Conservation (phyloP, 1,140 invertebrate species). For the Brachionus koreanus region DNA sequence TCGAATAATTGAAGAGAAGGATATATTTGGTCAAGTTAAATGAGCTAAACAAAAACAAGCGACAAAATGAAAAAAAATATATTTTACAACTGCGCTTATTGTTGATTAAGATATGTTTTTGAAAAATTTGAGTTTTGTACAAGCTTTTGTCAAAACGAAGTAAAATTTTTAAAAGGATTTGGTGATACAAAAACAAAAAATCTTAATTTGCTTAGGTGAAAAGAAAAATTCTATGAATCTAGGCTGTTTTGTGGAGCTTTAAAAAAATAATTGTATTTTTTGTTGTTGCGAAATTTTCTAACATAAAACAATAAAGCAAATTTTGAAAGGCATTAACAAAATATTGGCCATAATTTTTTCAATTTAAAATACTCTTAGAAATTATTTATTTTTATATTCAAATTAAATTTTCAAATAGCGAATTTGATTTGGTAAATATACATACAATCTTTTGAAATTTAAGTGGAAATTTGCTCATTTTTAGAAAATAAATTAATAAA, state of each 20-base stretch:
- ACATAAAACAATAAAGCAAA: not conserved
- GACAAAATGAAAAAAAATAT: not conserved
- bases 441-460: not conserved
- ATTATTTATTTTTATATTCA: not conserved
- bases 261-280: not conserved
- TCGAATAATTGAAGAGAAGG: not conserved
- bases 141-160: not conserved
- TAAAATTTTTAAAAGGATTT: not conserved
- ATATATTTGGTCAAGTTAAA: not conserved
- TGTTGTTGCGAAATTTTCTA: not conserved
- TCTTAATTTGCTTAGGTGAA: not conserved
- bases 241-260: not conserved
- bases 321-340: not conserved
- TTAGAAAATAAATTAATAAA: too few relatives aligned
- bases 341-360: not conserved
- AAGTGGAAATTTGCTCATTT: not conserved
- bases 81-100: not conserved
- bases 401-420: not conserved
- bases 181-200: not conserved
- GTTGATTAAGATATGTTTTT: not conserved
- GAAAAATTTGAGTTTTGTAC: not conserved
- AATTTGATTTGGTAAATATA: not conserved
- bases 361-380: not conserved
- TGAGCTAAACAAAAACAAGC: not conserved
- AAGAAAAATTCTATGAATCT: not conserved